Base-by-base conservation (phyloP, 1,140 invertebrate species). In the Teleogryllus occipitalis region DNA sequence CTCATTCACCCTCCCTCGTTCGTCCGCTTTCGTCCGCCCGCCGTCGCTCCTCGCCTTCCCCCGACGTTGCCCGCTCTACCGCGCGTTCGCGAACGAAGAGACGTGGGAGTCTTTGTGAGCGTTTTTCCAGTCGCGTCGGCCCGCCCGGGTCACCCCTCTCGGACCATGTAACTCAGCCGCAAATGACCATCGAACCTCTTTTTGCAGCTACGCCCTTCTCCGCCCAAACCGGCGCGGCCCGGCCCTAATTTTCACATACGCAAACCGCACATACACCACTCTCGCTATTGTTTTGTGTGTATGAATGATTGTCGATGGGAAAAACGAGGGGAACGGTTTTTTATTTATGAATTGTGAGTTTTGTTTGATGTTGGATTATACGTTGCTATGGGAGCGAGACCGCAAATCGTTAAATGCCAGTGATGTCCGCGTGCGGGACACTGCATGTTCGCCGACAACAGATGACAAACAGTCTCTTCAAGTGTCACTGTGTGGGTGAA, bases 381-480 rank as follows among this genome's bases (percentile, higher is more conserved):
- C 27, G 10, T 65, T 7, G 54, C 54, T 65, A 18, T 65, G 54
- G 54, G 54, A 65, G 54, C 15, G 10, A 10, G 54, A 65, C 10
- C 54, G 27, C 27, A 39, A 39, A 39, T 39, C 10, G 54, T 65
- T 65, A 65, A 65, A 65, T 14, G 18, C 54, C 10, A 18, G 7
- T 7, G 54, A 10, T 65, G 18, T 14, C 54, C 54, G 0, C 54
- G 54, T 7, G 18, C 10, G 10, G 54, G 18, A 7, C 10, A 65
- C 54, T 14, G 27, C 27, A 7, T 65, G 54, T 65, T 65, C 10
- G 54, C 10, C 10, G 54, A 65, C 54, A 65, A 65, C 54, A 18
- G 54, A 65, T 65, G 54, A 65, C 54, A 65, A 65, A 65, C 54
- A 18, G 54, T 65, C 54, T 65, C 54, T 65, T 65, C 54, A 65